Percentiles rank a stretch among this genome's conserved stretches.
Evolutionary conservation across 2,113 vertebrate genomes (phyloP).

Genomic region (Xenopus borealis): DNA sequence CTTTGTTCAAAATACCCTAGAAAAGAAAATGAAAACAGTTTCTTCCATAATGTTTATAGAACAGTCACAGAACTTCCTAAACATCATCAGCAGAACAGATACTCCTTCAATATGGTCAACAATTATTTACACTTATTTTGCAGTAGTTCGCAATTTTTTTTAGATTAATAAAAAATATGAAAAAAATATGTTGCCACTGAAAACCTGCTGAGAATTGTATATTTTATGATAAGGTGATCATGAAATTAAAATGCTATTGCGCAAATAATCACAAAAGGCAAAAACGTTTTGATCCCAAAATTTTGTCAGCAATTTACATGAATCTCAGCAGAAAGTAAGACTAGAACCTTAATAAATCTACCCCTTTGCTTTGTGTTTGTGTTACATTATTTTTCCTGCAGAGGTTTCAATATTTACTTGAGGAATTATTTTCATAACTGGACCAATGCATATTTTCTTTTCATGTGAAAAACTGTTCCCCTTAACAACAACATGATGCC

Average conservation of each 20-base stretch:
- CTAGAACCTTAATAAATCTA: constrained; percentile 10
- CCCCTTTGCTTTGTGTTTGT: constrained; percentile 23
- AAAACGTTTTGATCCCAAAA: too few relatives aligned
- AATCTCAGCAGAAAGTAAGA: too few relatives aligned
- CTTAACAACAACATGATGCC: constrained; percentile 20
- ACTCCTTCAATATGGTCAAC: too few relatives aligned
- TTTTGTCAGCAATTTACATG: too few relatives aligned
- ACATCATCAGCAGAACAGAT: constrained; percentile 35
- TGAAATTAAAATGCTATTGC: too few relatives aligned
- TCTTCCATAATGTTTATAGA: constrained; percentile 49
- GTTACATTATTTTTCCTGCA: constrained; percentile 36
- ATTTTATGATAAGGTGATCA: too few relatives aligned
- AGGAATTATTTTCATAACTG: constrained; percentile 34
- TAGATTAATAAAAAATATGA: too few relatives aligned
- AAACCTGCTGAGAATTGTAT: too few relatives aligned
- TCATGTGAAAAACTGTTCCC: constrained; percentile 25
- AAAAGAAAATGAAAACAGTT: constrained; percentile 50
- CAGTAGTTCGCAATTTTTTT: too few relatives aligned
- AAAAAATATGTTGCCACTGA: too few relatives aligned
- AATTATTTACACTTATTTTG: too few relatives aligned
- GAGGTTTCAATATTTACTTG: constrained; percentile 37
- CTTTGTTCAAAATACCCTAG: constrained; percentile 40
- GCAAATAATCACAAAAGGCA: too few relatives aligned
- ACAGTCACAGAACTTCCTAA: constrained; percentile 27
- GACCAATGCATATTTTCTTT: constrained; percentile 26